Evolutionary conservation across 2,888 invertebrate genomes (phyloP), one percentile per base, ranked within the genome.

Genomic region (Pogonocherus hispidulus): DNA sequence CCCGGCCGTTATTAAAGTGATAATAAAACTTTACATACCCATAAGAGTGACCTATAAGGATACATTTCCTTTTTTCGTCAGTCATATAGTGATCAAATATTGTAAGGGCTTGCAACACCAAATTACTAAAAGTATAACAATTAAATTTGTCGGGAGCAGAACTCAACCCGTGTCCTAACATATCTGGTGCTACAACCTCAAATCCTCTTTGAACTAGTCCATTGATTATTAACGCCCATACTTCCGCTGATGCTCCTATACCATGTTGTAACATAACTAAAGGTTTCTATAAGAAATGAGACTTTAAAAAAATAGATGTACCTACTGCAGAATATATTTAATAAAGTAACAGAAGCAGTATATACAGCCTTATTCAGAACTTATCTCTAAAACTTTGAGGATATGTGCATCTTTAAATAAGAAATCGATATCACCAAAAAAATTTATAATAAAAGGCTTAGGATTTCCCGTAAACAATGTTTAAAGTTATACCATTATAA

Each of bases 121-220:
- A 85, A 76, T 88, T 89, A 66, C 87, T 85, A 78, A 92, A 92
- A 27, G 86, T 86, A 78, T 92, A 92, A 47, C 88, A 87, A 60
- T 84, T 84, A 1, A 86, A 79, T 67, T 87, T 84, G 69, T 86
- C 84, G 9, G 92, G 91, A 6, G 90, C 88, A 51, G 89, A 87
- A 78, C 91, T 91, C 77, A 88, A 87, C 0, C 92, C 92, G 80
- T 92, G 92, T 0, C 92, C 92, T 37, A 92, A 83, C 82, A 92
- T 85, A 80, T 92, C 92, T 11, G 91, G 90, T 0, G 90, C 91
- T 9, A 91, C 85, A 63, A 91, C 87, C 77, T 91, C 91, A 81
- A 89, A 90, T 0, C 91, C 91, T 71, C 86, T 84, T 52, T 82
- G 82, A 3, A 88, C 85, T 77, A 92, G 89, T 80, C 89, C 90